Evolutionary conservation across 2,113 vertebrate species (phyloP).

Genomic region (Gallinago media): DNA sequence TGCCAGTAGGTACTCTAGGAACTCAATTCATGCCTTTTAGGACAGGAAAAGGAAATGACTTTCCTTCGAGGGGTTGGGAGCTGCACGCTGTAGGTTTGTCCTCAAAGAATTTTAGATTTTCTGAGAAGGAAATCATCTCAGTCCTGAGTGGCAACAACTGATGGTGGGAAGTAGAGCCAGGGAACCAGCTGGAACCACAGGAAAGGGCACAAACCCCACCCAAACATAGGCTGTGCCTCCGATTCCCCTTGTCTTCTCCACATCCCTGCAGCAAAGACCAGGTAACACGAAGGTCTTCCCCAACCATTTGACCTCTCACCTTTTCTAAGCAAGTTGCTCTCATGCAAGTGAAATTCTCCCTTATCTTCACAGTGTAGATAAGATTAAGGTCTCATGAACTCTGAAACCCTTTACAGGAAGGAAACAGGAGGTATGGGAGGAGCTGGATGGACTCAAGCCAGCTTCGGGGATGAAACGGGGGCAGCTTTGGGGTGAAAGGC

Average conservation of each 20-base stretch:
- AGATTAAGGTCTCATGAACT: background rate
- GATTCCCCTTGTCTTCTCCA: background rate
- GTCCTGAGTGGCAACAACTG: background rate
- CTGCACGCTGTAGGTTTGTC: background rate
- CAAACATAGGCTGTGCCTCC: background rate
- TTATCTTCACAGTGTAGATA: background rate
- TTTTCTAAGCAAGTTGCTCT: rapidly evolving
- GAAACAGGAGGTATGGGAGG: rapidly evolving
- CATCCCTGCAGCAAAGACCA: background rate
- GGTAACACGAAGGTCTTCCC: background rate
- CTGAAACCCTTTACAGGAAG: background rate
- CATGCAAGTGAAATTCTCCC: background rate
- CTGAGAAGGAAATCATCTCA: background rate
- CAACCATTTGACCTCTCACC: background rate
- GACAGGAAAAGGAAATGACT: rapidly evolving
- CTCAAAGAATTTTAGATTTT: background rate
- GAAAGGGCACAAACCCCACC: background rate
- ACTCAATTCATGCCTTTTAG: background rate
- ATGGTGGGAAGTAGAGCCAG: background rate
- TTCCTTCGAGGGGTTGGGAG: background rate
- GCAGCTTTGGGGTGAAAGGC: background rate
- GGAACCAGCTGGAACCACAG: background rate
- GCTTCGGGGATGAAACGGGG: rapidly evolving
- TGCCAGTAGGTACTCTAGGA: slow-evolving; percentile 76
- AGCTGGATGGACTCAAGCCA: background rate